phyloP scores from a whole-genome alignment of 2,113 vertebrate genomes.

The Plotosus lineatus region DNA sequence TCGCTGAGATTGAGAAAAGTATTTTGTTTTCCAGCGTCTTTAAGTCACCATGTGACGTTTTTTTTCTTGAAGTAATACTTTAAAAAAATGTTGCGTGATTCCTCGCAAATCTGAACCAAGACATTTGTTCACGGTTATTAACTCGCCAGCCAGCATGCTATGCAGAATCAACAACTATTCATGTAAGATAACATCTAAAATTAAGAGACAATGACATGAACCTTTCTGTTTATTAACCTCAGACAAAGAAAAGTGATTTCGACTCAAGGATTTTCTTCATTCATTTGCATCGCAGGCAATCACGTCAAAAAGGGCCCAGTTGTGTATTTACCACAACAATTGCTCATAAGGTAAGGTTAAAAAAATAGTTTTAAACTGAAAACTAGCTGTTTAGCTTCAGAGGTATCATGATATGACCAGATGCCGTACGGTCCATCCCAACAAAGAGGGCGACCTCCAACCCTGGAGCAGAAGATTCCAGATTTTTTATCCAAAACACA shows the following conservation, averaged over 20 bases:
- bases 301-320: neutral
- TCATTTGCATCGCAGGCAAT: neutral
- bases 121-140: neutral
- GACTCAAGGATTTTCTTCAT: no score
- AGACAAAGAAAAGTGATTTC: no score
- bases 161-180: neutral
- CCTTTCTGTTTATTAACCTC: no score
- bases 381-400: no score
- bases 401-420: neutral
- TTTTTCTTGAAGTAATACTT: constrained; percentile 30
- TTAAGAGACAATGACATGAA: neutral
- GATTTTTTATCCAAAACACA: neutral
- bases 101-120: neutral
- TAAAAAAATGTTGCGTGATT: no score
- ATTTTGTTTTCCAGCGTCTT: neutral
- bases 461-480: no score
- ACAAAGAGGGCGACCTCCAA: no score
- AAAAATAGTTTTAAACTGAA: no score
- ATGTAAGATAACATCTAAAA: neutral
- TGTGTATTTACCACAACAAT: neutral
- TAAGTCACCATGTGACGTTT: neutral
- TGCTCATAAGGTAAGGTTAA: no score
- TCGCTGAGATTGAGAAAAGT: neutral
- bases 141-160: neutral
- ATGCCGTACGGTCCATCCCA: neutral